Base-by-base conservation (phyloP, 2,797 vertebrate species). In the Sylvia borin region DNA sequence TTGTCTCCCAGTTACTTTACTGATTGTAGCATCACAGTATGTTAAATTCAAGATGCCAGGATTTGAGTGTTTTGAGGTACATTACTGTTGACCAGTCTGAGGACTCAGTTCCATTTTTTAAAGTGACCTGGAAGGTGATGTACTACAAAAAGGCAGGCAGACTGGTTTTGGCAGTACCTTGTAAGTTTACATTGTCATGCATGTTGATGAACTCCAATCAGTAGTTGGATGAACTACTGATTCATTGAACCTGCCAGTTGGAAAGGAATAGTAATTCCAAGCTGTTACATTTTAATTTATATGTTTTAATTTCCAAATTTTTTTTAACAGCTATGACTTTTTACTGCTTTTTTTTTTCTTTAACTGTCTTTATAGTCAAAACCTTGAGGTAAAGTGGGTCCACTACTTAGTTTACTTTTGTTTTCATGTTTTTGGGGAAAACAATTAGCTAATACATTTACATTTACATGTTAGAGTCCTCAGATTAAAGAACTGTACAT, bases 341-440 rank as follows among this genome's bases (percentile, higher is more conserved):
- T 71, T 83, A 57, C 16, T 62, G 38, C 5, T 84, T 70, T 78
- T 84, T 70, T 78, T 74, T 47, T 47, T 45, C 50, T 32, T 88
- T 45, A 74, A 24, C 15, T 50, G 10, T 64, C 36, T 27, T 91
- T 67, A 7, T 66, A 38, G 16, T 74, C 29, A 85, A 72, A 92
- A 85, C 21, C 51, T 84, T 68, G 47, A 84, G 68, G 50, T 87
- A 51, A 43, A 72, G 5, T 74, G 90, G 88, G 91, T 89, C 90
- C 88, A 90, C 18, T 58, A 47, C 40, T 78, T 92, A 19, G 54
- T 81, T 97, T 88, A 64, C 50, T 90, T 94, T 67, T 72, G 8
- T 9, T 85, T 71, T 73, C 54, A 25, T 82, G 20, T 7, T 76
- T 84, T 80, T 13, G 17, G 48, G 31, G 40, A 62, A 64, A 80